A percentile compares a stretch with the other conserved stretches of the same genome.
phyloP scores from a whole-genome alignment of 1,140 invertebrate species.

The Brachionus rotundiformis region DNA sequence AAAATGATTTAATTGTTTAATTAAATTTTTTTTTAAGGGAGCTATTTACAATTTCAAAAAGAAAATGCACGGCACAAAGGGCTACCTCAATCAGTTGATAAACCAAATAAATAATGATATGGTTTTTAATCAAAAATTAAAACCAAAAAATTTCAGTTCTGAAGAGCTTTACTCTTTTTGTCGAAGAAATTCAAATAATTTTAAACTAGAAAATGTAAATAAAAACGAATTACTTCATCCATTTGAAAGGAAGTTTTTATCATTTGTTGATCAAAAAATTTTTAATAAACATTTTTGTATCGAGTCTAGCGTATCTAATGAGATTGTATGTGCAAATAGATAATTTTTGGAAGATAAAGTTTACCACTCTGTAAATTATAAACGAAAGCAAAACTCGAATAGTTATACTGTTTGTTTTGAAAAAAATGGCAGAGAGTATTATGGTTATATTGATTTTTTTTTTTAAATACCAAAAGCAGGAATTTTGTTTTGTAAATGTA shows the following conservation, averaged over 20 bases:
- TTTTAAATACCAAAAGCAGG: background rate
- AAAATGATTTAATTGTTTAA: background rate
- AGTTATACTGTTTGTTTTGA: background rate
- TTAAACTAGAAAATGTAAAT: background rate
- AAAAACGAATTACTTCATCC: background rate
- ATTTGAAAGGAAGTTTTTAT: background rate
- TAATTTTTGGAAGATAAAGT: background rate
- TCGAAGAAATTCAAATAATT: background rate
- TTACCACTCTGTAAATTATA: background rate
- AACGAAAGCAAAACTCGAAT: background rate
- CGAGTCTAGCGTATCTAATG: too few relatives aligned
- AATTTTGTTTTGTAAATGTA: background rate
- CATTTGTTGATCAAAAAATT: background rate
- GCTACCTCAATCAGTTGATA: background rate
- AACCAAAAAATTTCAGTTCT: background rate
- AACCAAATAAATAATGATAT: background rate
- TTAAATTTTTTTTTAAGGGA: background rate
- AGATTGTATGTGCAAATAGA: background rate
- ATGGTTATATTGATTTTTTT: constrained; percentile 5
- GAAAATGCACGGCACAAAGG: background rate
- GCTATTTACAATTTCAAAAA: constrained; percentile 11
- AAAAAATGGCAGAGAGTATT: background rate
- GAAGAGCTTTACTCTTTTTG: background rate
- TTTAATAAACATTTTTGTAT: background rate
- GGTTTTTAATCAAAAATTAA: background rate